phyloP scores from a whole-genome alignment of 2,888 invertebrate species.

The Fragum whitleyi region DNA sequence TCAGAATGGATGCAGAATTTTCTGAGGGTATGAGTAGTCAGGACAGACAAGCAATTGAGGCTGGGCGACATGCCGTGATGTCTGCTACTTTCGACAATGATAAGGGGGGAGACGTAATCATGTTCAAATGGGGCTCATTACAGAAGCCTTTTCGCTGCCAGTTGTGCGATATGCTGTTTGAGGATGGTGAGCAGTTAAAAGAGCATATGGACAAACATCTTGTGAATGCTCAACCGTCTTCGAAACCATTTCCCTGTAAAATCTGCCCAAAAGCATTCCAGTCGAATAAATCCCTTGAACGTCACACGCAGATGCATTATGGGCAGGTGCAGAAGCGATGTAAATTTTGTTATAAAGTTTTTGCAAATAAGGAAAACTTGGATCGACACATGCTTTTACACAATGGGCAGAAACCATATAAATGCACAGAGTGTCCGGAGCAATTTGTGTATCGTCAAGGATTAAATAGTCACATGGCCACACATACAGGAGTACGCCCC shows the following conservation, averaged over 20 bases:
- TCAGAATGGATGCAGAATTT: no score
- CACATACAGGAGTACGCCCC: conserved; percentile 29
- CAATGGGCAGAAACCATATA: conserved; percentile 27
- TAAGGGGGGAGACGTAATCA: conserved; percentile 33
- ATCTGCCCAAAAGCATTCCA: conserved; percentile 44
- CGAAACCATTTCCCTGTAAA: conserved; percentile 49
- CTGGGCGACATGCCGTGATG: no score
- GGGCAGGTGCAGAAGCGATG: conserved; percentile 46
- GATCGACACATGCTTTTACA: conserved; percentile 45
- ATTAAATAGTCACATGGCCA: conserved; percentile 35
- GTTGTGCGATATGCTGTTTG: conserved; percentile 54
- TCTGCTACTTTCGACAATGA: background rate
- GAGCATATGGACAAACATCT: conserved; percentile 41
- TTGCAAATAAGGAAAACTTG: conserved; percentile 49
- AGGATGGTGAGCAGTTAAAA: conserved; percentile 35
- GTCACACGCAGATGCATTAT: conserved; percentile 46
- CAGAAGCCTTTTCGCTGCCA: conserved; percentile 54
- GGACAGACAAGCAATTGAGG: no score
- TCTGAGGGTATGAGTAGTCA: no score
- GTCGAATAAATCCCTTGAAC: conserved; percentile 36
- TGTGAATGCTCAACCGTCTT: conserved; percentile 4
- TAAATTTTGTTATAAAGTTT: conserved; percentile 49
- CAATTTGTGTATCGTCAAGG: conserved; percentile 32
- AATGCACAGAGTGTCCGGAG: conserved; percentile 26
- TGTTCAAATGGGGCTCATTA: conserved; percentile 55